Conservation (phyloP, 2,113 vertebrate species). For the Delphinus delphis region DNA sequence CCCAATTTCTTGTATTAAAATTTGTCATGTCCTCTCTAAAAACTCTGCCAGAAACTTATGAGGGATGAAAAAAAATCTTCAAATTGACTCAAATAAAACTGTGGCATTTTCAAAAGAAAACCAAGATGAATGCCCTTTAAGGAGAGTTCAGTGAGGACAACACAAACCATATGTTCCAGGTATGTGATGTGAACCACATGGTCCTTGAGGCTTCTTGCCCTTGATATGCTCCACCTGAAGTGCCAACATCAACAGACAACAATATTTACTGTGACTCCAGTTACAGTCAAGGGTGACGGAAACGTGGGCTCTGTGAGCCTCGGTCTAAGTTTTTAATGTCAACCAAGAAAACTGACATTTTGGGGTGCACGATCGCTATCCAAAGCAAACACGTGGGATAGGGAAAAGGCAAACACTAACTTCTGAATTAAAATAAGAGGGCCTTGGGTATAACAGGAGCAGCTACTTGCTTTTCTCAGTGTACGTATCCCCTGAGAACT, state of each 20-base stretch:
- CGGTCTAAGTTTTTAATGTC: conserved; percentile 10
- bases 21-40: conserved; percentile 21
- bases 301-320: neutral
- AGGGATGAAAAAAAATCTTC: neutral
- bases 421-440: conserved; percentile 11
- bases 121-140: conserved; percentile 30
- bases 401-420: neutral
- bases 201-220: neutral
- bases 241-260: conserved; percentile 15
- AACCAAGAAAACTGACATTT: conserved; percentile 59
- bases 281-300: neutral
- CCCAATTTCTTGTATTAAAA: conserved; percentile 32
- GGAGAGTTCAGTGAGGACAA: conserved; percentile 1
- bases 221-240: neutral
- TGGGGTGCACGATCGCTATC: neutral
- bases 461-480: neutral
- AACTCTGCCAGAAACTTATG: conserved; percentile 2
- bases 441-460: neutral
- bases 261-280: neutral
- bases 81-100: conserved; percentile 25
- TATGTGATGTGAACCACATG: neutral
- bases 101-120: conserved; percentile 46
- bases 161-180: neutral
- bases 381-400: conserved; percentile 8
- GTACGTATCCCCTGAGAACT: neutral